Percentiles rank a stretch among this genome's conserved stretches.
Conservation (phyloP, 2,888 invertebrate genomes). For the Microplitis deprimator region DNA sequence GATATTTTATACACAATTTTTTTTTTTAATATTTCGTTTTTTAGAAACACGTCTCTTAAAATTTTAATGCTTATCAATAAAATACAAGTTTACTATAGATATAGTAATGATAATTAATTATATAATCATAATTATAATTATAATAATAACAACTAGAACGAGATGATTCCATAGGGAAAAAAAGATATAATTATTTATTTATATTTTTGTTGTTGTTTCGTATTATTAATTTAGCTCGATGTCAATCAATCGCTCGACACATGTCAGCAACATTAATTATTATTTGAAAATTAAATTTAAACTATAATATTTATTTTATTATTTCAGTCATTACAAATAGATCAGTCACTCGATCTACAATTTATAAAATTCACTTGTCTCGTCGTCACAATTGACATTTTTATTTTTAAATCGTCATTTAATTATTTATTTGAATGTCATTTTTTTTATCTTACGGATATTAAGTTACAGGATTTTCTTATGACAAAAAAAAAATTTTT, state of each 20-base stretch:
- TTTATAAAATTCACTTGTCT: conserved; percentile 23
- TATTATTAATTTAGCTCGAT: conserved; percentile 28
- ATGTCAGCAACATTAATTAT: conserved; percentile 2
- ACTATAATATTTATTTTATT: conserved; percentile 37
- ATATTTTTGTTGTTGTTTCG: conserved; percentile 23
- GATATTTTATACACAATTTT: conserved; percentile 50
- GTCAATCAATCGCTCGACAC: conserved; percentile 27
- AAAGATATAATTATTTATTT: conserved; percentile 19
- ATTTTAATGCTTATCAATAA: conserved; percentile 38
- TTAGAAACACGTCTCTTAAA: conserved; percentile 47
- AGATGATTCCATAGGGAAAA: conserved; percentile 35
- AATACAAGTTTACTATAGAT: conserved; percentile 38
- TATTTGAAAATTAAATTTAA: conserved; percentile 29
- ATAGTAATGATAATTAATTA: conserved; percentile 9
- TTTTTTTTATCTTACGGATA: conserved; percentile 8
- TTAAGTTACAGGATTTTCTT: not conserved
- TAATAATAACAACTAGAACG: conserved; percentile 39
- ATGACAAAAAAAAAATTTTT: not conserved
- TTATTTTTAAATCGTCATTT: not conserved
- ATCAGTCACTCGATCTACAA: conserved; percentile 31
- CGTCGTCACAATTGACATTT: conserved; percentile 24
- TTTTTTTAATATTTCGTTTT: conserved; percentile 47
- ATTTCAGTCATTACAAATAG: conserved; percentile 37
- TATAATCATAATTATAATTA: not conserved
- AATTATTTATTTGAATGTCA: not conserved